A percentile compares a stretch with the other conserved stretches of the same genome.
phyloP scores from a whole-genome alignment of 2,888 invertebrate genomes.

The Volucella zonaria region DNA sequence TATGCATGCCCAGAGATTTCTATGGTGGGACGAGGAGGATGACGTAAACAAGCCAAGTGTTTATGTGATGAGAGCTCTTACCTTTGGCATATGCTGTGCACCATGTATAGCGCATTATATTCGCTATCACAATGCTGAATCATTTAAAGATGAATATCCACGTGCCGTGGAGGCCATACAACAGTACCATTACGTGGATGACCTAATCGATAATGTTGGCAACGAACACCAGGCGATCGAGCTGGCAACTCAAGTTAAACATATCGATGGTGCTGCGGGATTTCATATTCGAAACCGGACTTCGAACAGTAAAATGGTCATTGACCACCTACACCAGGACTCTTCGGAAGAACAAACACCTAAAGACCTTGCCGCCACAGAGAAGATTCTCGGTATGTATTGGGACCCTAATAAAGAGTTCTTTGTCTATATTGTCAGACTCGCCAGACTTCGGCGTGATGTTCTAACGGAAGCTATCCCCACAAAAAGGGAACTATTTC shows the following conservation, averaged over 20 bases:
- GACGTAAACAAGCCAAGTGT: neutral
- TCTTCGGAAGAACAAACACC: conserved; percentile 2
- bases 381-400: conserved; percentile 14
- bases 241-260: no score
- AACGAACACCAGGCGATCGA: conserved; percentile 2
- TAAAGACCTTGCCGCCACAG: neutral
- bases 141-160: conserved; percentile 22
- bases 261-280: conserved; percentile 39
- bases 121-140: conserved; percentile 39
- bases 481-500: conserved; percentile 58
- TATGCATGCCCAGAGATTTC: conserved; percentile 4
- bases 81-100: conserved; percentile 40
- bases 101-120: conserved; percentile 62
- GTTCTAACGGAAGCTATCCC: conserved; percentile 30
- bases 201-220: conserved; percentile 9
- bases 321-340: neutral
- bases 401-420: conserved; percentile 45
- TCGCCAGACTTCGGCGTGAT: conserved; percentile 53
- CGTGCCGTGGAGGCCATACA: conserved; percentile 48
- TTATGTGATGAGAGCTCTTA: no score
- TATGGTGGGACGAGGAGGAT: conserved; percentile 64
- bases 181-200: conserved; percentile 45
- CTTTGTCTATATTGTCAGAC: conserved; percentile 58
- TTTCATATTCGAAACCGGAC: conserved; percentile 62
- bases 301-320: conserved; percentile 55